Evolutionary conservation across 2,888 invertebrate species (phyloP).

Genomic region (Ctena decussata): DNA sequence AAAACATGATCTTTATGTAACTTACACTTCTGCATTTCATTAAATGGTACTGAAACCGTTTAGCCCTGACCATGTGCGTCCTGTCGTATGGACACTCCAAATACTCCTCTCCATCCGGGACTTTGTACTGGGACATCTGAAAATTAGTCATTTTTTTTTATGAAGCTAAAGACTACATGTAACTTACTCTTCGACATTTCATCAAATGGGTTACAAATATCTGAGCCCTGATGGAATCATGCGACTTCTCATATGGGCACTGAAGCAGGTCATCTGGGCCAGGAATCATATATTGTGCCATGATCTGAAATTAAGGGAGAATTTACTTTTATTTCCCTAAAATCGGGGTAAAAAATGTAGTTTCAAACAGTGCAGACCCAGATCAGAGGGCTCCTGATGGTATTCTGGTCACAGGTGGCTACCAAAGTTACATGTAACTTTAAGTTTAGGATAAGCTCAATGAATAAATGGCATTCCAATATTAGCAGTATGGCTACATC

Average conservation of each 20-base stretch:
- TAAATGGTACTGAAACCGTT: conserved; percentile 80
- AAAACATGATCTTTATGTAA: neutral
- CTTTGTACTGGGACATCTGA: conserved; percentile 66
- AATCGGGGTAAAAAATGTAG: too few relatives aligned
- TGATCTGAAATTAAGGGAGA: too few relatives aligned
- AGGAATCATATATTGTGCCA: conserved; percentile 69
- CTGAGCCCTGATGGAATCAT: conserved; percentile 77
- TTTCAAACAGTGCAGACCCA: too few relatives aligned
- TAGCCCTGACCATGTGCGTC: conserved; percentile 78
- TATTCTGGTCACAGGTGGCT: too few relatives aligned
- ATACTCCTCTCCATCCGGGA: conserved; percentile 76
- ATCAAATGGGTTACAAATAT: conserved; percentile 82
- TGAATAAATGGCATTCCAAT: too few relatives aligned
- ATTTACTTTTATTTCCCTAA: too few relatives aligned
- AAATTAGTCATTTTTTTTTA: too few relatives aligned
- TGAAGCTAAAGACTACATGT: too few relatives aligned
- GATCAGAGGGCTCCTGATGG: too few relatives aligned
- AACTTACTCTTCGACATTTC: conserved; percentile 78
- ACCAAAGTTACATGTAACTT: too few relatives aligned
- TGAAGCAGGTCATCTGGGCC: conserved; percentile 76
- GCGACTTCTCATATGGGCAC: conserved; percentile 82
- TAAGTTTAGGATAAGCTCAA: too few relatives aligned
- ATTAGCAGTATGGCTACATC: too few relatives aligned
- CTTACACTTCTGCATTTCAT: conserved; percentile 81
- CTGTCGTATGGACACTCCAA: conserved; percentile 81